phyloP scores from a whole-genome alignment of 2,888 invertebrate genomes.

The Drosophila austrosaltans region DNA sequence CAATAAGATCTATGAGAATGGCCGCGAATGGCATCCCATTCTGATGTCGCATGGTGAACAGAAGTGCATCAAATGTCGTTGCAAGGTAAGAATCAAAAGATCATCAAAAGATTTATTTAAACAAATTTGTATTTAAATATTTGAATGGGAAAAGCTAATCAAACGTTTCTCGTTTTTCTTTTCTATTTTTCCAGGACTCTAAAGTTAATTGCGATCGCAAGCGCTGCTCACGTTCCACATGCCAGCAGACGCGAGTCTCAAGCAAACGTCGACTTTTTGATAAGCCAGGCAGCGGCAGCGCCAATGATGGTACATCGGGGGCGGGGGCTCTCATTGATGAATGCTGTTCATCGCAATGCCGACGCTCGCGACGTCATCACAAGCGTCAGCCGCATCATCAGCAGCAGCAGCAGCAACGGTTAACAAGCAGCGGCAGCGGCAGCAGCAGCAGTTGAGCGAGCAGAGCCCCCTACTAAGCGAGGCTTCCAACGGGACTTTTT shows the following conservation, averaged over 20 bases:
- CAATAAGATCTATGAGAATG: constrained; percentile 85
- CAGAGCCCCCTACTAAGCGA: constrained; percentile 2
- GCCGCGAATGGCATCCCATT: constrained; percentile 94
- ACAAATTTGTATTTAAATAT: too few species aligned
- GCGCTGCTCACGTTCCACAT: constrained; percentile 84
- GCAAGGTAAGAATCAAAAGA: constrained; percentile 88
- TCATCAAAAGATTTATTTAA: too few species aligned
- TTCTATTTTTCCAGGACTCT: constrained; percentile 87
- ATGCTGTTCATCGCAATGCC: constrained; percentile 82
- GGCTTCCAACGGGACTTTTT: constrained; percentile 16
- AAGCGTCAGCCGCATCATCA: constrained; percentile 79
- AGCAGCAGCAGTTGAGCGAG: constrained; percentile 46
- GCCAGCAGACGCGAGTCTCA: constrained; percentile 77
- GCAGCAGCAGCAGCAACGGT: constrained; percentile 44
- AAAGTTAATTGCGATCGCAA: constrained; percentile 91
- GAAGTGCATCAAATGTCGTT: constrained; percentile 94
- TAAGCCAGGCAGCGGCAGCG: constrained; percentile 85
- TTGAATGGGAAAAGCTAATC: not conserved
- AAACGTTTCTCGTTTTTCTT: not conserved
- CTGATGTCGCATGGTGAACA: constrained; percentile 94
- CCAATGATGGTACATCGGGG: constrained; percentile 43
- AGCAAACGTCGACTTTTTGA: constrained; percentile 84
- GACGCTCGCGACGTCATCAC: constrained; percentile 82
- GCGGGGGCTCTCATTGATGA: constrained; percentile 82
- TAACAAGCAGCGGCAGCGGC: constrained; percentile 29